Percentiles rank a stretch among this genome's conserved stretches.
Evolutionary conservation across 2,797 vertebrate genomes (phyloP).

Genomic region (Columba guinea): DNA sequence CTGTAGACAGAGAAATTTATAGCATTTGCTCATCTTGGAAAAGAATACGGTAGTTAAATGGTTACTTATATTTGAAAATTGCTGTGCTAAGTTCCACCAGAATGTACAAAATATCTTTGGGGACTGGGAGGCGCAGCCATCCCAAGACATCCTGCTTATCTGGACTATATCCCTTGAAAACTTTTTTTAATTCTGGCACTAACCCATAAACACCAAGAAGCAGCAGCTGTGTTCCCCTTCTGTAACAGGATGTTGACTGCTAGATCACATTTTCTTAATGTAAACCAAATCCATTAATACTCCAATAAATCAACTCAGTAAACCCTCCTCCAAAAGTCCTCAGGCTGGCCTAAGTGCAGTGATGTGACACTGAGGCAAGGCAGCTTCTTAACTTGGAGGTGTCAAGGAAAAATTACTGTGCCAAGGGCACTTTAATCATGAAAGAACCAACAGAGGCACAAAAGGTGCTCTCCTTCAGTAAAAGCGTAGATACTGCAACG

Average conservation of each 20-base stretch:
- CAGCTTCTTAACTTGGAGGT: neutral
- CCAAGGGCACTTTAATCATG: neutral
- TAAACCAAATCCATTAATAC: constrained; percentile 18
- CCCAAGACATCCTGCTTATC: constrained; percentile 43
- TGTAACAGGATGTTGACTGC: constrained; percentile 1
- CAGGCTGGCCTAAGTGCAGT: neutral
- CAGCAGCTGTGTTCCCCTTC: constrained; percentile 51
- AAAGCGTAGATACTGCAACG: neutral
- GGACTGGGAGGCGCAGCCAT: neutral
- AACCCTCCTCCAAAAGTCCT: neutral
- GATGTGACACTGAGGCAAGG: neutral
- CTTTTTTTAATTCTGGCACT: constrained; percentile 32
- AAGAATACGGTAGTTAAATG: neutral
- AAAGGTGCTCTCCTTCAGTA: neutral
- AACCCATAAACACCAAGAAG: constrained; percentile 12
- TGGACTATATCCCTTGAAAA: constrained; percentile 43
- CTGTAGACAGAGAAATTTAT: neutral
- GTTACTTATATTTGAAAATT: constrained; percentile 1
- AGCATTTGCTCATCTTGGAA: neutral
- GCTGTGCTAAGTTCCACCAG: neutral
- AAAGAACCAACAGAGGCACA: neutral
- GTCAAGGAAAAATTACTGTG: neutral
- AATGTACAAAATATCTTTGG: constrained; percentile 1
- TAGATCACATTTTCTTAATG: constrained; percentile 21
- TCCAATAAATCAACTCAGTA: constrained; percentile 3